Evolutionary conservation across 2,888 invertebrate genomes (phyloP), one percentile per base, ranked within the genome.

Genomic region (Euclidia mi): DNA sequence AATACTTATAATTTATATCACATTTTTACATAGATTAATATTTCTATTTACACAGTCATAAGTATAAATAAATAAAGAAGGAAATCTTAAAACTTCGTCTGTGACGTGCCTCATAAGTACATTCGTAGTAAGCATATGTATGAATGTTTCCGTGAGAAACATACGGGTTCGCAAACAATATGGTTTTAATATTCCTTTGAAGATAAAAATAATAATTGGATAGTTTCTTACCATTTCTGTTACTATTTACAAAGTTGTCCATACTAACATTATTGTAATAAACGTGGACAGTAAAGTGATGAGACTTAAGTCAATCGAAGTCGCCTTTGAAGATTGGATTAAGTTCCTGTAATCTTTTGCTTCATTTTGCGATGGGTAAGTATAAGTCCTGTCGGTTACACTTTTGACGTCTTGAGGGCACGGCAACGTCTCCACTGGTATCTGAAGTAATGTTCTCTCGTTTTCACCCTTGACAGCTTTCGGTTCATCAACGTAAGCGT

Each of bases 341-440:
- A 94, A 82, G 78, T 94, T 94, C 66, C 94, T 90, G 63, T 92
- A 94, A 85, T 94, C 94, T 76, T 94, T 94, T 1, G 94, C 94
- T 74, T 94, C 95, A 52, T 95, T 95, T 67, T 95, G 96, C 31
- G 95, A 91, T 3, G 95, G 95, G 76, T 95, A 90, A 37, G 94
- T 94, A 64, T 94, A 94, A 1, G 94, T 94, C 52, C 92, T 85
- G 65, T 96, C 96, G 14, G 96, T 96, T 41, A 96, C 95, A 76
- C 95, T 96, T 75, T 95, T 95, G n/a, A 95, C 87, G 46, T 95
- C 95, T 61, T 95, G 95, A 48, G 96, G 95, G 78, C 96, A 96
- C 14, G 96, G 96, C 50, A 96, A 84, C 48, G 92, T 87, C 67
- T 96, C 95, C 2, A 95, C 92, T 1, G 95, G 95, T 53, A 96